Conservation (phyloP, 1,140 invertebrate species). For the fruit fly (Drosophila melanogaster) region DNA sequence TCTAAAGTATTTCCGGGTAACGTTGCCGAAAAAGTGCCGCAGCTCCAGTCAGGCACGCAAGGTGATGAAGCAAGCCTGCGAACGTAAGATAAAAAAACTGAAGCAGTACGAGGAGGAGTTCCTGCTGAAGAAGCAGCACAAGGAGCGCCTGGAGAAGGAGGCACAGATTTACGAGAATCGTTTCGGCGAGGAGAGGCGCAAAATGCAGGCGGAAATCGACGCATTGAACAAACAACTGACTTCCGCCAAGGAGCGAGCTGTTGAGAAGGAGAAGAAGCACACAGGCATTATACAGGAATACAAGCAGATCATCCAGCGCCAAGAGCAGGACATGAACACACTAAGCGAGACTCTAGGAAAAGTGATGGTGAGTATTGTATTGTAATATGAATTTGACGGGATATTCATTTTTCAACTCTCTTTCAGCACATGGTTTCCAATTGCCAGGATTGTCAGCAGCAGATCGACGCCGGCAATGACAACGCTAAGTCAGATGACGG, state of each 20-base stretch:
- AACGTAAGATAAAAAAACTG: conserved; percentile 96
- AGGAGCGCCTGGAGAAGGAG: conserved; percentile 90
- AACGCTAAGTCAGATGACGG: conserved; percentile 72
- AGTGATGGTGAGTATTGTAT: conserved; percentile 86
- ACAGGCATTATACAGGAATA: conserved; percentile 94
- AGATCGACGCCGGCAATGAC: conserved; percentile 67
- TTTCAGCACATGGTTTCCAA: conserved; percentile 86
- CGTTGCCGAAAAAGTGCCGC: conserved; percentile 97
- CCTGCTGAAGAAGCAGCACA: conserved; percentile 90
- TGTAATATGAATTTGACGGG: neutral
- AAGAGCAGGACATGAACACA: conserved; percentile 93
- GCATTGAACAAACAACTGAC: conserved; percentile 93
- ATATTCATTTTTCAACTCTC: neutral
- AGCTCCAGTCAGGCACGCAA: conserved; percentile 94
- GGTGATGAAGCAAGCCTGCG: conserved; percentile 95
- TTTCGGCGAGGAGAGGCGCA: conserved; percentile 91
- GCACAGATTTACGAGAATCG: conserved; percentile 85
- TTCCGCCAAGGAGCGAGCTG: conserved; percentile 89
- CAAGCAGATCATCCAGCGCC: conserved; percentile 95
- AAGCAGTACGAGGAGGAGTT: conserved; percentile 99
- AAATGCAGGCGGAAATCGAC: conserved; percentile 91
- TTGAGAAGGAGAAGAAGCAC: conserved; percentile 90
- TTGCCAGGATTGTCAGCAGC: conserved; percentile 86
- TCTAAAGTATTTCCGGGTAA: conserved; percentile 97
- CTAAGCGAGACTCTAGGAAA: conserved; percentile 87